Base-by-base conservation (phyloP, 2,888 invertebrate species). In the Andrena praecox region DNA sequence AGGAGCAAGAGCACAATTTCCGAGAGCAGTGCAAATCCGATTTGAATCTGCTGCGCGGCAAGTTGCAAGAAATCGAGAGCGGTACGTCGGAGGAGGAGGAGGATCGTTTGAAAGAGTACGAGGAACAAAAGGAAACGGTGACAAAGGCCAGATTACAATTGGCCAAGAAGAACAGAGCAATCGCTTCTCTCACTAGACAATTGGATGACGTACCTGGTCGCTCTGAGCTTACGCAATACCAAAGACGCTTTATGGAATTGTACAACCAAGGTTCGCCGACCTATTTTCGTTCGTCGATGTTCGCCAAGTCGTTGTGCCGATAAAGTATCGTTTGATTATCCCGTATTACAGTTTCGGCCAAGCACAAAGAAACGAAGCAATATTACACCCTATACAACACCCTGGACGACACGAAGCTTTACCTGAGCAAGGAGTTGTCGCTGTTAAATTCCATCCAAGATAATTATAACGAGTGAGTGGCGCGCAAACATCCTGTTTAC, bases 321-420 rank as follows among this genome's bases (percentile, higher is more conserved):
- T 35, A 7, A 48, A 64, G 6, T 16, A 35, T 77, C 56, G 10
- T 64, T 35, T 54, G 50, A 59, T 69, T 1, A 12, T 77, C 82
- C 4, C 87, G 56, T 67, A 78, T 94, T 96, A 81, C 94, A 98
- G 98, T 99, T 92, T 97, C 98, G 83, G 97, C 97, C 35, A 99
- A 98, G 91, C 99, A 99, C 93, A 97, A 97, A 93, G 99, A 99
- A 95, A 99, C 99, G 0, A 99, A 99, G 94, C 99, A 99, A 95
- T 99, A 98, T 95, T 99, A 98, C 94, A 98, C 98, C 56, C 95
- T 99, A 82, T 99, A 99, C 94, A 99, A 99, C 94, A 98, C 98
- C 2, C 95, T 99, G 72, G 97, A 98, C 93, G 99, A 99, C 94
- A 98, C 98, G n/a, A 97, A 98, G 94, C 95, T 97, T 56, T 99